Percentiles rank a stretch among this genome's conserved stretches.
These are phyloP conservation scores for Gallinago jamesoni DNA, from an alignment of 2,113 vertebrate species.

Conservation along the genomic window DNA sequence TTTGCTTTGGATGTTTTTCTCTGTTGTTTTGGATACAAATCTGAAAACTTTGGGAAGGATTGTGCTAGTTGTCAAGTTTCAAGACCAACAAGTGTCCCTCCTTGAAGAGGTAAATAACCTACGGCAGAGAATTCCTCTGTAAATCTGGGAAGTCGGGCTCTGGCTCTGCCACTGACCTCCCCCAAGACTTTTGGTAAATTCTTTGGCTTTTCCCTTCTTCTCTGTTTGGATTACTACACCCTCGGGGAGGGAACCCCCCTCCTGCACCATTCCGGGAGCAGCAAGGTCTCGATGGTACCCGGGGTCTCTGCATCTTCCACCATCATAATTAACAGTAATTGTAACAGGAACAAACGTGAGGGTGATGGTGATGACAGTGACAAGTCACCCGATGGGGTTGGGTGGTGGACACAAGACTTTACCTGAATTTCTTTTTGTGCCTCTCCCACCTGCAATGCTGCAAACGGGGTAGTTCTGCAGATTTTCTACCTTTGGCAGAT, in stretches of 20 bases:
- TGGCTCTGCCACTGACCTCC: not conserved
- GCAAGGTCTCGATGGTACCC: not conserved
- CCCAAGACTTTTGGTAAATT: too few relatives aligned
- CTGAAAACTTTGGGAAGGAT: not conserved
- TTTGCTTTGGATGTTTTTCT: not conserved
- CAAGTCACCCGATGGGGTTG: not conserved
- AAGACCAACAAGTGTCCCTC: not conserved
- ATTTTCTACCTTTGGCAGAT: not conserved
- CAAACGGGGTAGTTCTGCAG: fast-evolving
- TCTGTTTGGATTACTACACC: not conserved
- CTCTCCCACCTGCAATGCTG: not conserved
- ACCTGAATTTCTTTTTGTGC: not conserved
- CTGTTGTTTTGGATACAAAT: not conserved
- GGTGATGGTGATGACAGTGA: too few relatives aligned
- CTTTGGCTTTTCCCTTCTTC: not conserved
- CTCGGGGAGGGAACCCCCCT: not conserved
- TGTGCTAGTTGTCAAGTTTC: not conserved
- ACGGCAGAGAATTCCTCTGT: not conserved
- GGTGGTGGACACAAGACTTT: not conserved
- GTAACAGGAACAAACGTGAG: not conserved
- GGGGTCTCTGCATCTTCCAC: not conserved
- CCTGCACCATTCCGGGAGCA: not conserved
- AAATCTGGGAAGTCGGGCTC: not conserved
- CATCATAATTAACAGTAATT: fast-evolving
- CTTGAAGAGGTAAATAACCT: not conserved